Conservation (phyloP, 1,140 invertebrate species). For the Periplaneta americana region DNA sequence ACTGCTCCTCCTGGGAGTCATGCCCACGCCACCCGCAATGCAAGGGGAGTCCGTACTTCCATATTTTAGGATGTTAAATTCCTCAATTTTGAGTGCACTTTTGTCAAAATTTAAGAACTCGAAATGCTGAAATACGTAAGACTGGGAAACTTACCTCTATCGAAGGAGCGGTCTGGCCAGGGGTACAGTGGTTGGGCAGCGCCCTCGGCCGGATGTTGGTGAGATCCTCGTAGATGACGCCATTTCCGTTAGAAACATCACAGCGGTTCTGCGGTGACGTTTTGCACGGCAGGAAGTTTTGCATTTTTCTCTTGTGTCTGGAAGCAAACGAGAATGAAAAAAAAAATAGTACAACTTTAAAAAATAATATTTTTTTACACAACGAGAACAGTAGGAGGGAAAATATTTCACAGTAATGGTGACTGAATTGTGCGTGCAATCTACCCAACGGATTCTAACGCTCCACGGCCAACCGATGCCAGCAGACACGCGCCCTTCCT, state of each 20-base stretch:
- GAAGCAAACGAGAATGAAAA: slow-evolving; percentile 33
- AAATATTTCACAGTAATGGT: too few species aligned
- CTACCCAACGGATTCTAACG: too few species aligned
- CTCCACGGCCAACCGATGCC: too few species aligned
- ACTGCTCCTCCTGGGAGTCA: too few species aligned
- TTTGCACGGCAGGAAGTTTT: slow-evolving; percentile 63
- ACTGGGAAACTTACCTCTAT: slow-evolving; percentile 35
- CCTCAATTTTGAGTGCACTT: too few species aligned
- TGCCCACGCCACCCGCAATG: too few species aligned
- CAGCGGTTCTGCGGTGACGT: slow-evolving; percentile 45
- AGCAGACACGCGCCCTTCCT: too few species aligned
- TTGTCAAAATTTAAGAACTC: not conserved
- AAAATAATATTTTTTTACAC: not conserved
- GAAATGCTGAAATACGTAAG: not conserved
- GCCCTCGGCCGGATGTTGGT: slow-evolving; percentile 35
- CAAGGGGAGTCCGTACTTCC: too few species aligned
- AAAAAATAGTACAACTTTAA: too few species aligned
- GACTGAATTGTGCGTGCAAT: too few species aligned
- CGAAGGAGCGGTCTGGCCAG: slow-evolving; percentile 29
- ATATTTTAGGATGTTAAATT: too few species aligned
- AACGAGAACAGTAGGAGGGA: not conserved
- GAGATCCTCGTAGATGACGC: slow-evolving; percentile 59
- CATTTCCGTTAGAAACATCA: slow-evolving; percentile 34
- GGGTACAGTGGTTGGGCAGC: slow-evolving; percentile 37
- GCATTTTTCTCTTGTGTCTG: slow-evolving; percentile 67